These are phyloP conservation scores for Scopus umbretta DNA, from an alignment of 2,113 vertebrate species.

Conservation along the genomic window DNA sequence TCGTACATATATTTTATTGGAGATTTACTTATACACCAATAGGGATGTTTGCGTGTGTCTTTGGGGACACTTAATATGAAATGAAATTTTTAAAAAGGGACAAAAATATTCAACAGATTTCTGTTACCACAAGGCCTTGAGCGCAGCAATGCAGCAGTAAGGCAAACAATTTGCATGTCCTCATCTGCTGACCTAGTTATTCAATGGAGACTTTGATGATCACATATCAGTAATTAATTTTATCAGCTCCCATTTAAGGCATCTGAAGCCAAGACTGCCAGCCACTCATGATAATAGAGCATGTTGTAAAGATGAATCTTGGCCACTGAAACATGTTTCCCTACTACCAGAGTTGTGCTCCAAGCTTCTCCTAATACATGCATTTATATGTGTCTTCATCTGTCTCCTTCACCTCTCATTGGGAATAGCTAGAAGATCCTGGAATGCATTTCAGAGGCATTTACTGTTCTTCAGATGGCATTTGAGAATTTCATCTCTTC, in stretches of 20 bases:
- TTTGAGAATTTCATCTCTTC: not conserved
- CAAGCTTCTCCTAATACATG: not conserved
- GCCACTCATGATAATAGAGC: not conserved
- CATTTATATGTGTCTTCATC: not conserved
- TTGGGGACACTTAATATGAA: not conserved
- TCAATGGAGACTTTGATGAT: not conserved
- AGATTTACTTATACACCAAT: not conserved
- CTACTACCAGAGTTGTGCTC: too few species aligned
- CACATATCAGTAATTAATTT: not conserved
- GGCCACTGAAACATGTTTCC: not conserved
- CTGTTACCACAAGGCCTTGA: not conserved
- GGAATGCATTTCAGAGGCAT: not conserved
- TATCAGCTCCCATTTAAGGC: not conserved
- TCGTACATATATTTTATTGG: accelerated
- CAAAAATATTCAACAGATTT: not conserved
- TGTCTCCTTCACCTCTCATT: not conserved
- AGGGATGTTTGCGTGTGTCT: not conserved
- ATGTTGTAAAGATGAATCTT: not conserved
- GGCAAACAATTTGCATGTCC: not conserved
- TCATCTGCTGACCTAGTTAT: not conserved
- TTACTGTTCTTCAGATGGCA: not conserved
- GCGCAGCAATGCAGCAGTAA: not conserved
- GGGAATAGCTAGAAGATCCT: not conserved
- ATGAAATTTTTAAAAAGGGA: not conserved
- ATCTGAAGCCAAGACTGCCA: not conserved